Evolutionary conservation across 2,888 invertebrate species (phyloP).

Genomic region (Anodontia alba): DNA sequence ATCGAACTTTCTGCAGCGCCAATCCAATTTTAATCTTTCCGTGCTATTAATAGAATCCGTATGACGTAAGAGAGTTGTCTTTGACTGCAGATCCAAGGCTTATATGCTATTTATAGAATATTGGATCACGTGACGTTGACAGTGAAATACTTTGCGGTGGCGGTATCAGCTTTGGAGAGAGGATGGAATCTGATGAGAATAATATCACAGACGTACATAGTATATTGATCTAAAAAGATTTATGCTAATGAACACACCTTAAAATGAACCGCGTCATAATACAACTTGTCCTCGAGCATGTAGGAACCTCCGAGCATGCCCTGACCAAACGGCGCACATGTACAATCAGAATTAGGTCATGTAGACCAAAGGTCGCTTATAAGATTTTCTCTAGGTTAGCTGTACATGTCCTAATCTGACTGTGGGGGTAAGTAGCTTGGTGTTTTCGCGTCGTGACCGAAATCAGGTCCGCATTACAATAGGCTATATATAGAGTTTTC

Average conservation of each 20-base stretch:
- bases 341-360: no score
- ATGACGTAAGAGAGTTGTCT: constrained; percentile 62
- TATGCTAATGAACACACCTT: not conserved
- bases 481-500: no score
- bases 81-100: constrained; percentile 53
- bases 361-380: no score
- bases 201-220: not conserved
- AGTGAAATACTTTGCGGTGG: not conserved
- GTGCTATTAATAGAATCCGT: constrained; percentile 52
- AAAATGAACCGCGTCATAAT: no score
- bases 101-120: constrained; percentile 48
- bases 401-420: no score
- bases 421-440: no score
- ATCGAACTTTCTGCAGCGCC: constrained; percentile 35
- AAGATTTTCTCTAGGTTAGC: no score
- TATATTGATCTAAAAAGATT: not conserved
- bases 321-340: no score
- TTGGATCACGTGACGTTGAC: constrained; percentile 22
- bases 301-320: no score
- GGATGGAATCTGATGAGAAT: not conserved
- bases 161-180: not conserved
- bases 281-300: no score
- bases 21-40: constrained; percentile 30
- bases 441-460: no score
- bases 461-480: no score